These are phyloP conservation scores for Agrilus cyanescens DNA, from an alignment of 2,888 invertebrate species.

Conservation along the genomic window DNA sequence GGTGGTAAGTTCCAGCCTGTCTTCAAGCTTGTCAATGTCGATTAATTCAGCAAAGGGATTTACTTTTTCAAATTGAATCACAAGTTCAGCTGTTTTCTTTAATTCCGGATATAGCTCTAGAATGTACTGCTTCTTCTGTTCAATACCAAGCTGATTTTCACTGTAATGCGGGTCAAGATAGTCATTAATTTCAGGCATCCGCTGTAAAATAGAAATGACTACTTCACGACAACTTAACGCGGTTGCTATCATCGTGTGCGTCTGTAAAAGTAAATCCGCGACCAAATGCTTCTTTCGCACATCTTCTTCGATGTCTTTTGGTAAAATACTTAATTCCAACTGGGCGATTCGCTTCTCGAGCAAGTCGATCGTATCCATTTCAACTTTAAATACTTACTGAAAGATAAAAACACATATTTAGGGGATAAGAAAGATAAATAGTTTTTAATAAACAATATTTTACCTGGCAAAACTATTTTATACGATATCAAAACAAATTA, in stretches of 20 bases:
- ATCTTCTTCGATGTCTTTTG: conserved; percentile 22
- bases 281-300: conserved; percentile 25
- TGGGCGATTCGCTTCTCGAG: conserved; percentile 37
- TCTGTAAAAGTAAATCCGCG: conserved; percentile 35
- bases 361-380: conserved; percentile 26
- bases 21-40: conserved; percentile 34
- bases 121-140: conserved; percentile 37
- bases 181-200: conserved; percentile 36
- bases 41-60: conserved; percentile 33
- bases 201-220: conserved; percentile 34
- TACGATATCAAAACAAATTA: too few species aligned
- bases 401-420: too few species aligned
- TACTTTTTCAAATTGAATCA: conserved; percentile 33
- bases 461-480: too few species aligned
- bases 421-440: too few species aligned
- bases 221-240: conserved; percentile 41
- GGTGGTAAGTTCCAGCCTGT: conserved; percentile 34
- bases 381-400: too few species aligned
- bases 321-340: conserved; percentile 36
- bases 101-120: conserved; percentile 37
- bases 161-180: conserved; percentile 37
- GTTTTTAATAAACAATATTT: too few species aligned
- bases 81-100: conserved; percentile 29
- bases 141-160: conserved; percentile 33
- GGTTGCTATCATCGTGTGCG: conserved; percentile 39